Evolutionary conservation across 2,113 vertebrate species (phyloP).

Genomic region (Lucifuga dentata): DNA sequence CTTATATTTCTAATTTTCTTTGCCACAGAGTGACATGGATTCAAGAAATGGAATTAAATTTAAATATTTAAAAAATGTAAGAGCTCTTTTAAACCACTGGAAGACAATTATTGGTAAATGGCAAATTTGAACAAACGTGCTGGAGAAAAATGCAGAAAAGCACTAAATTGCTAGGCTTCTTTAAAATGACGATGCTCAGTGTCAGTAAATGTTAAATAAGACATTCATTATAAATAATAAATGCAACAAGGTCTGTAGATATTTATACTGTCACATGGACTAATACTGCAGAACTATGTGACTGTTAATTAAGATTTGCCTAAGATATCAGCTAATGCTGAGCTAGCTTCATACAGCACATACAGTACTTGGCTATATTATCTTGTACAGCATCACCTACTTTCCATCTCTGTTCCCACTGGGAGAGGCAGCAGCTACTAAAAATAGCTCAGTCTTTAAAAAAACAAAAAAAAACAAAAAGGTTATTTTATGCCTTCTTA

Average conservation of each 20-base stretch:
- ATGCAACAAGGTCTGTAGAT: conserved; percentile 31
- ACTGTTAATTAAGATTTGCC: conserved; percentile 71
- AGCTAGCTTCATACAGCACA: conserved; percentile 49
- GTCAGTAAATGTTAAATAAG: not conserved
- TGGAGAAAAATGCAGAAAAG: not conserved
- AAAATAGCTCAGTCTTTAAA: conserved; percentile 75
- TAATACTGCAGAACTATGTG: conserved; percentile 35
- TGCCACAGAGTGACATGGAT: no score
- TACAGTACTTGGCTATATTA: conserved; percentile 31
- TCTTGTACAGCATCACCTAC: conserved; percentile 65
- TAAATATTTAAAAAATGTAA: not conserved
- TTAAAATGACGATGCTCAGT: conserved; percentile 13
- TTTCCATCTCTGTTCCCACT: conserved; percentile 66
- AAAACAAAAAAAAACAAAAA: conserved; percentile 18
- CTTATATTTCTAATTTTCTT: no score
- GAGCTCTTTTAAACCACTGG: no score
- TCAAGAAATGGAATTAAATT: no score
- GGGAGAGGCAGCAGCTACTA: conserved; percentile 65
- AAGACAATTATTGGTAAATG: no score
- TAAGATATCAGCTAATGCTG: conserved; percentile 61
- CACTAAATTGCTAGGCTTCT: conserved; percentile 6
- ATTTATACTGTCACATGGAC: conserved; percentile 37
- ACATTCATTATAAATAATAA: conserved; percentile 22
- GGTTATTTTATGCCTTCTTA: conserved; percentile 73
- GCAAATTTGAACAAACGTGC: not conserved